Evolutionary conservation across 1,140 invertebrate species (phyloP), one percentile per base, ranked within the genome.

Genomic region (Temnothorax longispinosus): DNA sequence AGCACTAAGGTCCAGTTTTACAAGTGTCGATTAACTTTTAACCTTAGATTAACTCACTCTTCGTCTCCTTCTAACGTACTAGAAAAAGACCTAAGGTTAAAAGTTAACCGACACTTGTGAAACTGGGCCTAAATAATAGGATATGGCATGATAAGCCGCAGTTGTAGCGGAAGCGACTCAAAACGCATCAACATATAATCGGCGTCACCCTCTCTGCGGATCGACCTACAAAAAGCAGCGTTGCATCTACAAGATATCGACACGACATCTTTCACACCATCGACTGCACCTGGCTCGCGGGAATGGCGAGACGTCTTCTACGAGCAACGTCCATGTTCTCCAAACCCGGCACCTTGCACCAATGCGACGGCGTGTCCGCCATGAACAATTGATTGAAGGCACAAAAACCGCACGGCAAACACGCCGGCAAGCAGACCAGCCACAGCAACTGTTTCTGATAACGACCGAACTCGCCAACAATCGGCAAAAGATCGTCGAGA

Each of bases 321-420:
- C 96, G 94, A 65, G 97, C 96, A 50, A 96, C 87, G 54, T 95
- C 94, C 62, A 95, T 82, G 67, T 82, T 91, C 58, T 95, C 93
- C 21, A 98, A 94, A 86, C 97, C 96, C 0, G 98, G 97, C 5
- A 98, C 96, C 67, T 94, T 95, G 91, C 98, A 98, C 97, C 98
- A 98, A 94, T 98, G 97, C 50, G 97, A 96, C 0, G 98, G 98
- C 32, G 96, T 96, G 89, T 98, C 97, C 0, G 97, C 96, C 97
- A 98, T 98, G 93, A 98, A 98, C 2, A 98, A 96, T 93, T 99
- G 98, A 95, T 98, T 98, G 94, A 98, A 99, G 1, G 98, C 98
- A 93, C 98, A 98, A 94, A 98, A 98, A 1, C 98, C 98, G 92
- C 98, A 98, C 0, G 98, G 98, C 78, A 99, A 96, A 90, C 98